Percentiles rank a stretch among this genome's conserved stretches.
Conservation (phyloP, 2,113 vertebrate genomes). For the Oryzias javanicus region DNA sequence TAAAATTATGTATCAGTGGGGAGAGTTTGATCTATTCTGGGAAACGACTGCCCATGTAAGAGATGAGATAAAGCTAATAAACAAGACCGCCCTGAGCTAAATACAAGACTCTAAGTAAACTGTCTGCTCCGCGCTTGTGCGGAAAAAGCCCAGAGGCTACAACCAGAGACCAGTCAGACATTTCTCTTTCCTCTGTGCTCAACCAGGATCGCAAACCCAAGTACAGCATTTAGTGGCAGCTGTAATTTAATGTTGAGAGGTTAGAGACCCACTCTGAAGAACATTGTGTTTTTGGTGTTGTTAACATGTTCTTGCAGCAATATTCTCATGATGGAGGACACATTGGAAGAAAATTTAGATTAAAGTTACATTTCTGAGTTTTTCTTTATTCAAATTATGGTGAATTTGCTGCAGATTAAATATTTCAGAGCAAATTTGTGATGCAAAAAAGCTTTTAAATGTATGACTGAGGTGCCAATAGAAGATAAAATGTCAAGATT, state of each 20-base stretch:
- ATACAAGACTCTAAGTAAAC: conserved; percentile 40
- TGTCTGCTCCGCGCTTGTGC: conserved; percentile 31
- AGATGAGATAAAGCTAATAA: conserved; percentile 37
- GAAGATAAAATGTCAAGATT: too few relatives aligned
- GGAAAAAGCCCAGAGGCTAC: conserved; percentile 40
- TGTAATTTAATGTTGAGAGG: not conserved
- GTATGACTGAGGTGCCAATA: too few relatives aligned
- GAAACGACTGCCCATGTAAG: conserved; percentile 29
- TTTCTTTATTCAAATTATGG: too few relatives aligned
- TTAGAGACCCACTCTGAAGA: too few relatives aligned
- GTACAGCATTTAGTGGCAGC: not conserved
- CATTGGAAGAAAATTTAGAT: too few relatives aligned
- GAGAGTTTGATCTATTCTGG: conserved; percentile 55
- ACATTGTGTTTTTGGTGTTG: too few relatives aligned
- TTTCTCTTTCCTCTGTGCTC: not conserved
- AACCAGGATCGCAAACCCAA: not conserved
- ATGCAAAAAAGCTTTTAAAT: too few relatives aligned
- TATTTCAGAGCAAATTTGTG: too few relatives aligned
- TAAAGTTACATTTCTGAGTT: too few relatives aligned
- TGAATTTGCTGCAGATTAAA: too few relatives aligned
- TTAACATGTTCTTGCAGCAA: too few relatives aligned
- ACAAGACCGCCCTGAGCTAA: conserved; percentile 23
- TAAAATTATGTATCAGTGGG: conserved; percentile 8
- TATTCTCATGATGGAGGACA: too few relatives aligned
- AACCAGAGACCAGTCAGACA: conserved; percentile 2